Base-by-base conservation (phyloP, 92 coral and sea anemone genomes). In the Parazoanthus atlanticus region DNA sequence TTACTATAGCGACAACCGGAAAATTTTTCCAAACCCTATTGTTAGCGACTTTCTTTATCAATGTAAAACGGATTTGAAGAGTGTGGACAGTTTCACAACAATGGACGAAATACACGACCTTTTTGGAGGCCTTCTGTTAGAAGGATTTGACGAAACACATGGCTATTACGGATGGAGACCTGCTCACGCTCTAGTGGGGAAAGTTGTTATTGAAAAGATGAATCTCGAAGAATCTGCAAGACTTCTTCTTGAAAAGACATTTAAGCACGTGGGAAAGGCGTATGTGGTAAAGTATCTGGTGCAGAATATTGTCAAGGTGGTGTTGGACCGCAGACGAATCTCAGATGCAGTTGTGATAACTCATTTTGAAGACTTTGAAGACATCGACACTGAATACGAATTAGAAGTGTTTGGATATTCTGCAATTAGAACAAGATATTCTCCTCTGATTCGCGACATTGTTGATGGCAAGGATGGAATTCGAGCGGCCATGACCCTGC, bases 151-250 rank as follows among this genome's bases (percentile, higher is more conserved):
- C 54, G 94, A 92, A 41, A 33, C 85, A 3, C 49, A 86, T 3
- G 92, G 92, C 2, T 92, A 92, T 65, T 33, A 84, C 33, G 94
- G 94, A 6, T 92, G 94, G 92, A 87, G 92, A 82, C 94, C 94
- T 6, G 94, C 94, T 0, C 94, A 92, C 32, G 90, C 88, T 33
- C 94, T 92, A 17, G 94, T 92, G 2, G 91, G 94, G 17, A 92
- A 92, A 49, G 92, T 89, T 46, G 90, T 89, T 2, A 92, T 66
- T 32, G 78, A 90, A 64, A 56, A 85, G 75, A 86, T 89, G 66
- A 71, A 82, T 32, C 34, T 77, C 31, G 70, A 67, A 32, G 86
- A 79, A 28, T 76, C 86, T 1, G 90, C 90, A 1, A 65, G 76
- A 56, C 74, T 46, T 15, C 69, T 86, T 16, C 28, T 92, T 26